Base-by-base conservation (phyloP, 2,888 invertebrate genomes). In the Doris montereyensis region DNA sequence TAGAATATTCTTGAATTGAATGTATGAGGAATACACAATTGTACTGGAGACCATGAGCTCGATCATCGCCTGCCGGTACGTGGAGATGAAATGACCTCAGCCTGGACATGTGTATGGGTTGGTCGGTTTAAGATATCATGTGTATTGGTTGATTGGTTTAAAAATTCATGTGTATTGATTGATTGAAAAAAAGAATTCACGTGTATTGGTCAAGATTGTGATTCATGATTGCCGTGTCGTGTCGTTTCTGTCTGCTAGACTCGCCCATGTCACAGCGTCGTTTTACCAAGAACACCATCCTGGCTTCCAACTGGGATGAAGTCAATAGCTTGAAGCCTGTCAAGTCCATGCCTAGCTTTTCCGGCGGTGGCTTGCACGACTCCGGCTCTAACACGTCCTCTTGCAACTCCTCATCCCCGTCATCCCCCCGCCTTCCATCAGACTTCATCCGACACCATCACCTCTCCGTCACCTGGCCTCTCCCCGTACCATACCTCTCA, bases 401-500 rank as follows among this genome's bases (percentile, higher is more conserved):
- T 91, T 97, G 97, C 93, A 97, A 97, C 92, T 97, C 97, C 91
- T 97, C 97, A 79, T 97, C 97, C 82, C 97, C 98, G 82, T 97
- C 97, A 86, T 97, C 97, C 89, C 98, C 98, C 73, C 17, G 97
- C 97, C 86, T 93, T 92, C 68, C 88, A 95, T 86, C 85, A 87
- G 78, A 84, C 88, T 70, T 86, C 88, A 24, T 88, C 94, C 92
- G 88, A 93, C 92, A 89, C 92, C 91, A 90, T 90, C 87, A 87
- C 90, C 78, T 88, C 88, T 52, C 90, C 88, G 86, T 94, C 87
- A 60, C 88, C 88, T 1, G 87, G 84, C 32, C 84, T 86, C 10
- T 86, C 87, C 74, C 87, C 87, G 41, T 84, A 85, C 77, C 83
- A 84, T 71, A 52, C 62, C 41, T 70, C 60, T 24, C 30, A 62